phyloP scores from a whole-genome alignment of 2,888 invertebrate species.

The Galerucella pusilla region DNA sequence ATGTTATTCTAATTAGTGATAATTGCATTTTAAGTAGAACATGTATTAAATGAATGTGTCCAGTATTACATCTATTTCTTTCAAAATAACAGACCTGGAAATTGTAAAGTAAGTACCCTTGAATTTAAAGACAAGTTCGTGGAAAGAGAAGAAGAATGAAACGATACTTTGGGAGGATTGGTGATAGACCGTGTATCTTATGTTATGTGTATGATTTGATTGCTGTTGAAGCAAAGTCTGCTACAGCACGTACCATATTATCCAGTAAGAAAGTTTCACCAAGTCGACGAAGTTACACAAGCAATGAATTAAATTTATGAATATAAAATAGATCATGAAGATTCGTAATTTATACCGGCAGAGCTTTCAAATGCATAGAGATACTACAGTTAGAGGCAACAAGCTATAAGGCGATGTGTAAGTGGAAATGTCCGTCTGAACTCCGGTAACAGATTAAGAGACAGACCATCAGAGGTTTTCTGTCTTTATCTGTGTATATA shows the following conservation, averaged over 20 bases:
- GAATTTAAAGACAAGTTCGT: constrained; percentile 58
- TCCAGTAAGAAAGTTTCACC: constrained; percentile 45
- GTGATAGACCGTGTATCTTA: constrained; percentile 48
- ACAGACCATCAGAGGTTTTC: no score
- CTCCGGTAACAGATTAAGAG: no score
- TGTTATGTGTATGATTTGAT: constrained; percentile 48
- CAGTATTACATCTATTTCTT: no score
- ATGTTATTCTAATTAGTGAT: no score
- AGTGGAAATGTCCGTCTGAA: no score
- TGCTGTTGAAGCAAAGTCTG: constrained; percentile 56
- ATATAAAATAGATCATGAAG: constrained; percentile 51
- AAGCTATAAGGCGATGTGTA: no score
- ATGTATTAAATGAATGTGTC: no score
- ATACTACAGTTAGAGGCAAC: no score
- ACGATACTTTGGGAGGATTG: constrained; percentile 48
- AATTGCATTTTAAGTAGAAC: no score
- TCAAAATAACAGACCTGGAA: constrained; percentile 44
- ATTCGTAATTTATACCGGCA: constrained; percentile 60
- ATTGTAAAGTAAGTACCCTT: constrained; percentile 37
- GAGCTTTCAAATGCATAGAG: constrained; percentile 55
- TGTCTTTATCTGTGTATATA: no score
- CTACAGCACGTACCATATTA: constrained; percentile 48
- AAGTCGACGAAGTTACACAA: constrained; percentile 59
- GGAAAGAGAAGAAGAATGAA: constrained; percentile 57
- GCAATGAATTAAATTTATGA: constrained; percentile 47